phyloP scores from a whole-genome alignment of 1,140 invertebrate genomes.

The Drosophila murphyi region DNA sequence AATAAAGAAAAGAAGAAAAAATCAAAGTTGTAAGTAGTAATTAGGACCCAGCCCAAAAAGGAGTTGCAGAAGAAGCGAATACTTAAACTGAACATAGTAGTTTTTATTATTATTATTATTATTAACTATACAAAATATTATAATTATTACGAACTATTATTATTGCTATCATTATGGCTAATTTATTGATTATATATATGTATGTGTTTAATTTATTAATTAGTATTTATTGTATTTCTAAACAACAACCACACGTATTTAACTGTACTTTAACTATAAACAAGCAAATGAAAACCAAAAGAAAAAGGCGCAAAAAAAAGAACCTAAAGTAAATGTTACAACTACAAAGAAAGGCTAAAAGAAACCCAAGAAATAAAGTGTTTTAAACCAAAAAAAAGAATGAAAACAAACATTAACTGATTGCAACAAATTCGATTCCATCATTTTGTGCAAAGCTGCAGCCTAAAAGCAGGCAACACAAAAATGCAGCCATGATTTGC shows the following conservation, averaged over 20 bases:
- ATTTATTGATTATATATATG: conserved; percentile 62
- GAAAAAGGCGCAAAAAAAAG: conserved; percentile 16
- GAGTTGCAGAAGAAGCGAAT: conserved; percentile 11
- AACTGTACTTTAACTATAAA: conserved; percentile 79
- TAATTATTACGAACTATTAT: conserved; percentile 46
- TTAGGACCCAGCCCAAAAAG: conserved; percentile 16
- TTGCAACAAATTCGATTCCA: conserved; percentile 33
- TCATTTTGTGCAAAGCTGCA: conserved; percentile 12
- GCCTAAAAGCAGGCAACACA: conserved; percentile 59
- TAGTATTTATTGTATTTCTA: conserved; percentile 79
- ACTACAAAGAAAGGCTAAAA: conserved; percentile 59
- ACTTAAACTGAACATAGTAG: conserved; percentile 74
- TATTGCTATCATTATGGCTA: conserved; percentile 62
- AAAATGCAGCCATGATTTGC: conserved; percentile 59
- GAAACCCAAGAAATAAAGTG: conserved; percentile 79
- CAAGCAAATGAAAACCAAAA: conserved; percentile 56
- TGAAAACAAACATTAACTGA: conserved; percentile 1
- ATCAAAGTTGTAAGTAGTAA: conserved; percentile 6
- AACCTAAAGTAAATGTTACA: conserved; percentile 60
- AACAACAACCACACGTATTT: conserved; percentile 50
- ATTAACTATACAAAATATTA: conserved; percentile 24
- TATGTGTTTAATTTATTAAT: conserved; percentile 77
- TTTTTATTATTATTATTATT: conserved; percentile 56
- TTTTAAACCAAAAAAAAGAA: conserved; percentile 69
- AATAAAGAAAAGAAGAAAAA: conserved; percentile 30